Conservation (phyloP, 2,888 invertebrate genomes). For the Saturnia japonica region DNA sequence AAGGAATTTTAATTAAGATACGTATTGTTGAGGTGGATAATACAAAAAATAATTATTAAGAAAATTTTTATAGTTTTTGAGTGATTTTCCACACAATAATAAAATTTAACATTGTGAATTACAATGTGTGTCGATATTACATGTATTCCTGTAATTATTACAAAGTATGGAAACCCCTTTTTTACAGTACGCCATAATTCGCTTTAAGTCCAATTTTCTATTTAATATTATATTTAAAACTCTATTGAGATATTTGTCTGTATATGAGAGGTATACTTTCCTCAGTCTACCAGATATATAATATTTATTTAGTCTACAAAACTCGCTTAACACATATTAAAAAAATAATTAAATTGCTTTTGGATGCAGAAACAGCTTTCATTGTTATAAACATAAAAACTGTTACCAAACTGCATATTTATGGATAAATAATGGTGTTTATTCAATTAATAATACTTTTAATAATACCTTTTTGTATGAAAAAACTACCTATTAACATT, state of each 20-base stretch:
- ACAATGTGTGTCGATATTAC: not conserved
- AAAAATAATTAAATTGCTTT: too few species aligned
- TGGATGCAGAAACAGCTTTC: too few species aligned
- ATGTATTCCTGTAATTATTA: not conserved
- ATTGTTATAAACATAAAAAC: too few species aligned
- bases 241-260: conserved; percentile 70
- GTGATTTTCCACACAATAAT: not conserved
- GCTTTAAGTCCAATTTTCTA: conserved; percentile 60
- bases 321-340: too few species aligned
- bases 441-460: too few species aligned
- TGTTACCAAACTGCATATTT: too few species aligned
- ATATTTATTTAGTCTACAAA: too few species aligned
- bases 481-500: too few species aligned
- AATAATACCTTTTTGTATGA: too few species aligned
- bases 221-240: conserved; percentile 63
- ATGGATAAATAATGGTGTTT: too few species aligned
- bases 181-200: conserved; percentile 57
- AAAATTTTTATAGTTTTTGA: not conserved
- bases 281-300: too few species aligned
- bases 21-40: conserved; percentile 40
- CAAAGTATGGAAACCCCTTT: conserved; percentile 17
- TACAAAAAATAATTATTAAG: conserved; percentile 37
- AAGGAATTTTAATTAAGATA: conserved; percentile 70
- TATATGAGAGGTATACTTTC: too few species aligned
- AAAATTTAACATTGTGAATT: not conserved